Evolutionary conservation across 2,113 vertebrate genomes (phyloP), one percentile per base, ranked within the genome.

Genomic region (Orientallactaga bullata): DNA sequence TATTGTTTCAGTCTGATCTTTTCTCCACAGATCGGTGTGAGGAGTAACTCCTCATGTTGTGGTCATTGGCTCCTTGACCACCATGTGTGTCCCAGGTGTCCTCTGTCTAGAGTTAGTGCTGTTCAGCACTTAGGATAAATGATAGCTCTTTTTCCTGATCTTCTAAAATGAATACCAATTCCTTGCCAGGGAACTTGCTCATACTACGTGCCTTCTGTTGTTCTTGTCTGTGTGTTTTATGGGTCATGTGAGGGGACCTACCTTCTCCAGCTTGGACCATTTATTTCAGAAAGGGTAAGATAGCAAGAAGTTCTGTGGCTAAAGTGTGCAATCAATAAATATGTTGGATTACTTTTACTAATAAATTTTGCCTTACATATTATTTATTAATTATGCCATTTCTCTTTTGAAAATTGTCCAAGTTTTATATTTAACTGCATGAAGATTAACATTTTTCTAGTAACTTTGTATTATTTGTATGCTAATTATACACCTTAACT

Each of bases 401-500:
- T 94, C 21, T 88, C n/a, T 85, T 85, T 91, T 74, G 35, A 83
- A 90, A 94, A 65, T 76, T 39, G 63, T 81, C 63, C 77, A 35
- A 51, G 55, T 95, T 94, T 96, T 65, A 72, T 47, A 68, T 95
- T 89, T 51, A 97, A 66, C 72, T 85, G 91, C 94, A 85, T 26
- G 72, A 60, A 96, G 84, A 51, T 47, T 94, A 3, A 2, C 0
- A n/a, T 61, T 94, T 94, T n/a, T 84, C 37, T 89, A 61, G 20
- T 94, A 39, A 35, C 11, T 83, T 95, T 0, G 1, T 82, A 1
- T 63, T 86, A 39, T 20, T 66, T 51, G 84, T 83, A 91, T 94
- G 8, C 95, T 94, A 86, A 85, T 89, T 87, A 28, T 5, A 72
- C 82, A 87, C 4, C 12, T 88, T 97, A 93, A 94, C 96, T 98